phyloP scores from a whole-genome alignment of 2,888 invertebrate species.

The Leptura quadrifasciata region DNA sequence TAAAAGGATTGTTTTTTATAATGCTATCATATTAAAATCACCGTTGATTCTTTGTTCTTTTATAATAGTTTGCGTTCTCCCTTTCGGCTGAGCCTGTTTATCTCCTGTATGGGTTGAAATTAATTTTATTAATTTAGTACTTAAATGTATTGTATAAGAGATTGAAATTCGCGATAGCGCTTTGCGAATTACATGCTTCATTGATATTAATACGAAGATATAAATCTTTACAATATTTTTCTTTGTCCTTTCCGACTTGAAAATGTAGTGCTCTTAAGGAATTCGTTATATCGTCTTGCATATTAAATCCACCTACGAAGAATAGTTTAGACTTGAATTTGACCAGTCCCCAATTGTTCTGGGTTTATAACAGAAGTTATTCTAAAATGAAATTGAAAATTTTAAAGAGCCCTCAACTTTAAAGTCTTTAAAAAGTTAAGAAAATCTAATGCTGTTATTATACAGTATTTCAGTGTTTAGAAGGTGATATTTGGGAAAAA shows the following conservation, averaged over 20 bases:
- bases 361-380: too few relatives aligned
- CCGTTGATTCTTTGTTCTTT: slow-evolving; percentile 14
- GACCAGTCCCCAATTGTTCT: too few relatives aligned
- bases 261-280: neutral
- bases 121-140: slow-evolving; percentile 31
- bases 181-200: slow-evolving; percentile 28
- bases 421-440: too few relatives aligned
- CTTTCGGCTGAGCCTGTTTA: slow-evolving; percentile 4
- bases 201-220: slow-evolving; percentile 19
- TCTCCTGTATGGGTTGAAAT: slow-evolving; percentile 2
- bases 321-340: too few relatives aligned
- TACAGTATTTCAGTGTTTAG: too few relatives aligned
- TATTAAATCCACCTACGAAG: too few relatives aligned
- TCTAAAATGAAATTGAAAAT: too few relatives aligned
- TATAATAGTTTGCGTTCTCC: slow-evolving; percentile 9
- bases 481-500: too few relatives aligned
- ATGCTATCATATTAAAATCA: slow-evolving; percentile 15
- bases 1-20: slow-evolving; percentile 1
- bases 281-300: neutral
- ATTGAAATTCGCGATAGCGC: slow-evolving; percentile 24
- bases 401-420: too few relatives aligned
- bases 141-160: slow-evolving; percentile 20
- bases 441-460: too few relatives aligned
- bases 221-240: neutral
- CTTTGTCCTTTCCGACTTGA: neutral